phyloP scores from a whole-genome alignment of 2,797 vertebrate genomes.

The Prionace glauca region DNA sequence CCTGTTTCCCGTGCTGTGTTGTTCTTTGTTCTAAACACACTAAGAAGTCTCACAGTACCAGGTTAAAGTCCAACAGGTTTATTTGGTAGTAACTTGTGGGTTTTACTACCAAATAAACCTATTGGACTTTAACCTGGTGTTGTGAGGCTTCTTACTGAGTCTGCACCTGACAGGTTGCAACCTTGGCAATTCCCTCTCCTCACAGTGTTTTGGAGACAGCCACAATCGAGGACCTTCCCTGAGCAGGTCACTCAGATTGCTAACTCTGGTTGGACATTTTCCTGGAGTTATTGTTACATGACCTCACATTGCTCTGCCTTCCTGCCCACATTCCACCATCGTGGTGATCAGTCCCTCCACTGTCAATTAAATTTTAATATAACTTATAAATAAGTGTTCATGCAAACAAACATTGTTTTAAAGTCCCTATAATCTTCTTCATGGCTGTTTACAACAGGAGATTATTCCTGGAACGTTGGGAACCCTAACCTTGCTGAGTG shows the following conservation, averaged over 20 bases:
- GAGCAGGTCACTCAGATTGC: background rate
- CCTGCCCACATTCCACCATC: background rate
- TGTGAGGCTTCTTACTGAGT: no score
- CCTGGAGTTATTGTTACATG: background rate
- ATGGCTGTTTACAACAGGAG: background rate
- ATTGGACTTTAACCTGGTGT: no score
- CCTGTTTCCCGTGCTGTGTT: no score
- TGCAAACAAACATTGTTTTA: background rate
- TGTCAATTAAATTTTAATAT: background rate
- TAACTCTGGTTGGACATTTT: background rate
- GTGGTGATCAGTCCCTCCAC: background rate
- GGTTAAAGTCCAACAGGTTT: no score
- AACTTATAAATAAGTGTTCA: background rate
- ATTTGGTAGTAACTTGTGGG: no score
- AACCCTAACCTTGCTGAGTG: background rate
- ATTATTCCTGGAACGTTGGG: background rate
- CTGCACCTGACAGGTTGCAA: background rate
- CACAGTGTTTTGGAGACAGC: background rate
- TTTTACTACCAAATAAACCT: no score
- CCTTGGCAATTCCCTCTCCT: background rate
- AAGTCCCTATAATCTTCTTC: background rate
- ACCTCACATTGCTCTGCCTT: background rate
- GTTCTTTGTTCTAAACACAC: no score
- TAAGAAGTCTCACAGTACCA: no score
- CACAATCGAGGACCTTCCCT: background rate